Evolutionary conservation across 1,140 invertebrate species (phyloP).

Genomic region (Cotesia chilonis): DNA sequence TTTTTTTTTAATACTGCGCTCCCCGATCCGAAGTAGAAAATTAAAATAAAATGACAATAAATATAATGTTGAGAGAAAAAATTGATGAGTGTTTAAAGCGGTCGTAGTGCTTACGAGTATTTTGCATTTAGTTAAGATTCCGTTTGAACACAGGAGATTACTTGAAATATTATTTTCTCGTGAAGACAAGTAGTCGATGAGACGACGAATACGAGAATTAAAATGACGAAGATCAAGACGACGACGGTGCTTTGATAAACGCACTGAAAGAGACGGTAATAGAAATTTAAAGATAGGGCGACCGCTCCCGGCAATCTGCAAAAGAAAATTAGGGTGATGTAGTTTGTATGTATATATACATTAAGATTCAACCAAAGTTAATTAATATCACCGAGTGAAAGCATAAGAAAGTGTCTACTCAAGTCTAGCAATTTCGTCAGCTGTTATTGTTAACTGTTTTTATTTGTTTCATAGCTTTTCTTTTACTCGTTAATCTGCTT

Average conservation of each 20-base stretch:
- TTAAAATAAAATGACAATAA: background rate
- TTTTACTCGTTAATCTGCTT: too few relatives aligned
- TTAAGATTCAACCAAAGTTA: background rate
- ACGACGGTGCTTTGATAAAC: conserved; percentile 3
- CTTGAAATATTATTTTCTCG: conserved; percentile 16
- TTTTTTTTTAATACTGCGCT: too few relatives aligned
- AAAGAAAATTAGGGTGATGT: background rate
- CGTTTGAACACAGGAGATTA: conserved; percentile 19
- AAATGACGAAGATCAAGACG: too few relatives aligned
- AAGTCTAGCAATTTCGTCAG: too few relatives aligned
- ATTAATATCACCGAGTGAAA: too few relatives aligned
- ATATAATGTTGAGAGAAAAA: background rate
- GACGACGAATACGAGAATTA: background rate
- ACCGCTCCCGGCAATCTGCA: background rate
- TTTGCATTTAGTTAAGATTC: conserved; percentile 7
- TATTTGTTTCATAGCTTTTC: too few relatives aligned
- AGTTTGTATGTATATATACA: background rate
- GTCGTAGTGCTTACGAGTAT: conserved; percentile 12
- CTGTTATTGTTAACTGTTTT: too few relatives aligned
- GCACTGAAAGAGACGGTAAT: conserved; percentile 12
- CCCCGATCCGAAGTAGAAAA: too few relatives aligned
- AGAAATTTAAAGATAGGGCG: conserved; percentile 3
- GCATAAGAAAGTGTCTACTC: too few relatives aligned
- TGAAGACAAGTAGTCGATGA: background rate
- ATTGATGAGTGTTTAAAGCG: background rate